Conservation (phyloP, 2,888 invertebrate species). For the Drosophila borealis region DNA sequence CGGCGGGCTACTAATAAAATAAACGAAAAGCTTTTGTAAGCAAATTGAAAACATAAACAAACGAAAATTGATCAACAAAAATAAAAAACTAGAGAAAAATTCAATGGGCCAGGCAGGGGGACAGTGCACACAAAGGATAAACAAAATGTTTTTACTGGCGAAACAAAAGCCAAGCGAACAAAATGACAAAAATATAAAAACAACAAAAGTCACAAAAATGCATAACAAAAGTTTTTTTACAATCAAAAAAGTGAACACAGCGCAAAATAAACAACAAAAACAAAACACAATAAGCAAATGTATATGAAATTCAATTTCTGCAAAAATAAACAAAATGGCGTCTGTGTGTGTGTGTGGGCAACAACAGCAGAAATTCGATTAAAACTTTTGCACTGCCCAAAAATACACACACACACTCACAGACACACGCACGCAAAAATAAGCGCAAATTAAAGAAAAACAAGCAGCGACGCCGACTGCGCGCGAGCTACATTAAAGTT, state of each 20-base stretch:
- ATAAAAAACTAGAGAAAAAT: constrained; percentile 27
- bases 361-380: constrained; percentile 72
- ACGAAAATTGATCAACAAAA: constrained; percentile 71
- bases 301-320: constrained; percentile 71
- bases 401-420: constrained; percentile 19
- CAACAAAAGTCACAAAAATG: constrained; percentile 58
- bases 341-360: constrained; percentile 29
- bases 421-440: constrained; percentile 37
- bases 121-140: constrained; percentile 55
- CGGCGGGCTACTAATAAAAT: constrained; percentile 75
- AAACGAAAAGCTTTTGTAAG: constrained; percentile 82
- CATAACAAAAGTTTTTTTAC: constrained; percentile 57
- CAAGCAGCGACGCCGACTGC: constrained; percentile 48
- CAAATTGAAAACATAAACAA: constrained; percentile 82
- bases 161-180: constrained; percentile 53
- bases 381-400: constrained; percentile 71
- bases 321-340: constrained; percentile 76
- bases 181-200: constrained; percentile 44
- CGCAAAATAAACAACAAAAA: constrained; percentile 16
- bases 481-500: constrained; percentile 48
- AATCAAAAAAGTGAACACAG: constrained; percentile 37
- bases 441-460: constrained; percentile 77
- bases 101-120: not conserved
- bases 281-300: constrained; percentile 44
- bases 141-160: constrained; percentile 62